Percentiles rank a stretch among this genome's conserved stretches.
Evolutionary conservation across 30 jellyfish, hydroid and myxozoan species (phyloP).

Genomic region (Turritopsis rubra): DNA sequence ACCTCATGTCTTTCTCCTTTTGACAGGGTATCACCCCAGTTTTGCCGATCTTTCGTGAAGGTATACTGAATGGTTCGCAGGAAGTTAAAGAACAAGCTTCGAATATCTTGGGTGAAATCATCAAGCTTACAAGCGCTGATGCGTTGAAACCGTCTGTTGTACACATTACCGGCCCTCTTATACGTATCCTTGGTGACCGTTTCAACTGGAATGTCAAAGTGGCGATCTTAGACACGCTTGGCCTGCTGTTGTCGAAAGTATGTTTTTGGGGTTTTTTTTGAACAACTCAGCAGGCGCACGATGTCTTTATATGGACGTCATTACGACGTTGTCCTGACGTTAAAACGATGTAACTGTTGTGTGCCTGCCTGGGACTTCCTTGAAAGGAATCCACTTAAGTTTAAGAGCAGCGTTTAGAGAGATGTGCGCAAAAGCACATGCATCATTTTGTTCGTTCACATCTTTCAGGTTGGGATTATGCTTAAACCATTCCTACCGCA

Average conservation of each 20-base stretch:
- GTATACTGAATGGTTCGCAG: constrained; percentile 84
- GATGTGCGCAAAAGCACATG: not conserved
- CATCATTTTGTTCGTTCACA: not conserved
- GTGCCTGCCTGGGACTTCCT: too few species aligned
- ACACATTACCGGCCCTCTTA: constrained; percentile 91
- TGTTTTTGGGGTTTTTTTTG: not conserved
- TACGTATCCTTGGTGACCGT: constrained; percentile 87
- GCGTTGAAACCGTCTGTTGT: constrained; percentile 84
- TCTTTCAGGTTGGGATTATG: constrained; percentile 78
- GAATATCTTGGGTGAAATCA: constrained; percentile 71
- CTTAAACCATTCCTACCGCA: constrained; percentile 81
- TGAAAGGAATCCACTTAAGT: too few species aligned
- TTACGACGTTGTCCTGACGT: too few species aligned
- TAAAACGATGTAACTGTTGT: too few species aligned
- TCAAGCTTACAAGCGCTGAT: constrained; percentile 70
- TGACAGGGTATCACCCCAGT: constrained; percentile 87
- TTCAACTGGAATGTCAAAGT: constrained; percentile 85
- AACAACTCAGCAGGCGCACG: too few species aligned
- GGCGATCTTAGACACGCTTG: constrained; percentile 76
- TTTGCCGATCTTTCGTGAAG: constrained; percentile 86
- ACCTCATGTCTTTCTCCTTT: not conserved
- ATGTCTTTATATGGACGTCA: too few species aligned
- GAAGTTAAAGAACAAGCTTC: constrained; percentile 91
- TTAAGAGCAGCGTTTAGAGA: not conserved
- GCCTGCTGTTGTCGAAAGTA: constrained; percentile 64